phyloP scores from a whole-genome alignment of 2,113 vertebrate species.

The Pelmatolapia mariae region DNA sequence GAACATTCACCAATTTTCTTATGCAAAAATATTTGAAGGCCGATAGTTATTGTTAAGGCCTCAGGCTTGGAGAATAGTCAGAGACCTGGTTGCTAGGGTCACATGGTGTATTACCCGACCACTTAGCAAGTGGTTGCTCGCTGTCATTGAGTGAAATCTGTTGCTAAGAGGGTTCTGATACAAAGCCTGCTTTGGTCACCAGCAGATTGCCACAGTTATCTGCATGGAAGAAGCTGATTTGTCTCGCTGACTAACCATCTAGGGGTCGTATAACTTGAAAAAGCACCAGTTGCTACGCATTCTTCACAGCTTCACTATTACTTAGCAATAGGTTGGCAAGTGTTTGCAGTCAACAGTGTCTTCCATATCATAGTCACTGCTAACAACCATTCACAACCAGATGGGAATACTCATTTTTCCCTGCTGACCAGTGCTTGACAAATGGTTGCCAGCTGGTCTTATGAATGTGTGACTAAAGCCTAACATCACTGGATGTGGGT shows the following conservation, averaged over 20 bases:
- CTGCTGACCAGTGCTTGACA: neutral
- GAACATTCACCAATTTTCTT: neutral
- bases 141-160: neutral
- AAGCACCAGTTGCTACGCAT: neutral
- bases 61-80: neutral
- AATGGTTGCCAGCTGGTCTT: neutral
- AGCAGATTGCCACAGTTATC: neutral
- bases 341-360: neutral
- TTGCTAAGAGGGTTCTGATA: neutral
- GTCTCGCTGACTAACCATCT: neutral
- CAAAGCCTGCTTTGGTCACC: neutral
- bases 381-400: neutral
- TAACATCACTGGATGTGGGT: neutral
- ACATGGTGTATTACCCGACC: accelerated
- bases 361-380: neutral
- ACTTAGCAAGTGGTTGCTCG: neutral
- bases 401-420: neutral
- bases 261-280: neutral
- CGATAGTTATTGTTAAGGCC: neutral
- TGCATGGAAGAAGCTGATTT: neutral
- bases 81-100: neutral
- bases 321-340: neutral
- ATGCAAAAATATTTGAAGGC: neutral
- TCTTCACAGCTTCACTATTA: neutral
- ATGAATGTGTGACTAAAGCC: neutral